Conservation (phyloP, 2,888 invertebrate genomes). For the Pammene aurita region DNA sequence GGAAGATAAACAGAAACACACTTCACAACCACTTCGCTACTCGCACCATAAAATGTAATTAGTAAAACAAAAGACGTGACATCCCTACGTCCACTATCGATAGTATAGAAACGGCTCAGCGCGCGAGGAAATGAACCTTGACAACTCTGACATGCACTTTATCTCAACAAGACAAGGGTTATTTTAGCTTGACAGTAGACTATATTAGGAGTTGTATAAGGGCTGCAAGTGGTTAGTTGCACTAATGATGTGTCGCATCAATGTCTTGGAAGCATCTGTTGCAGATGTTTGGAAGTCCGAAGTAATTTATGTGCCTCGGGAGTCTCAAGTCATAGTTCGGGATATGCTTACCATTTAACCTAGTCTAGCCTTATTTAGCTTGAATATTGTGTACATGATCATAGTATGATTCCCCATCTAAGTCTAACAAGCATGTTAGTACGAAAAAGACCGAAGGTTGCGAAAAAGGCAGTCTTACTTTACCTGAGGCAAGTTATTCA, state of each 20-base stretch:
- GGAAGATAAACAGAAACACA: background rate
- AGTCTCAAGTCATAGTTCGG: background rate
- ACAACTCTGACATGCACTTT: conserved; percentile 4
- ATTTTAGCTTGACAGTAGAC: background rate
- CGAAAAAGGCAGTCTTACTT: too few relatives aligned
- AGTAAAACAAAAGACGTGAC: conserved; percentile 16
- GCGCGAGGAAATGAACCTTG: conserved; percentile 16
- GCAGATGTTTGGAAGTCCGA: conserved; percentile 2
- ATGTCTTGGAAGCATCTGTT: conserved; percentile 15
- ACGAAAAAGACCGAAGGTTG: too few relatives aligned
- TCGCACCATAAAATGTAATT: conserved; percentile 12
- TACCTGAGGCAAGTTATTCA: too few relatives aligned
- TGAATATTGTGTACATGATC: too few relatives aligned
- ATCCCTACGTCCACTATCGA: conserved; percentile 23
- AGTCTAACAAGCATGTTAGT: too few relatives aligned
- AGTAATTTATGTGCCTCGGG: conserved; percentile 17
- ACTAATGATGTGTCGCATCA: conserved; percentile 36
- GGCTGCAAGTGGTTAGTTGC: conserved; percentile 29
- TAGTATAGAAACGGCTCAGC: conserved; percentile 22
- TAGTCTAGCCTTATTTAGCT: background rate
- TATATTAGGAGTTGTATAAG: conserved; percentile 3
- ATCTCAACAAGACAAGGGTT: background rate
- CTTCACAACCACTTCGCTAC: background rate
- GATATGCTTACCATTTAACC: background rate
- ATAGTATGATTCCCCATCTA: too few relatives aligned